A percentile compares a stretch with the other conserved stretches of the same genome.
These are phyloP conservation scores for Strix aluco DNA, from an alignment of 2,113 vertebrate genomes.

Conservation along the genomic window DNA sequence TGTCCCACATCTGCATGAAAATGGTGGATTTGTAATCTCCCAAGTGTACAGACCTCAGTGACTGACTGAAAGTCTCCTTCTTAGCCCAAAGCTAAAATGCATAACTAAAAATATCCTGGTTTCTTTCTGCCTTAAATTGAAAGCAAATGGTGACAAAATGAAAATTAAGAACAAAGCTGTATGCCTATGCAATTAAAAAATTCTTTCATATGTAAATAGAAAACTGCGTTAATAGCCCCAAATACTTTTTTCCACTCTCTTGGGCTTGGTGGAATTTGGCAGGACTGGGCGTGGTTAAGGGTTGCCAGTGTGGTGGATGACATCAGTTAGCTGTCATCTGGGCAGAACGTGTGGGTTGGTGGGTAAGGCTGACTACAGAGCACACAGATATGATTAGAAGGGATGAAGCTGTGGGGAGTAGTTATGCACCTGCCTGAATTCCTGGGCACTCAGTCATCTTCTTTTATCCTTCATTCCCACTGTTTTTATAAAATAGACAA, in stretches of 20 bases:
- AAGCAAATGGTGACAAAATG: neutral
- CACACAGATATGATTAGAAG: neutral
- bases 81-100: neutral
- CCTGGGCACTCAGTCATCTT: neutral
- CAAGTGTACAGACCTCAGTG: neutral
- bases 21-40: neutral
- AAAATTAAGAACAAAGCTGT: neutral
- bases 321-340: neutral
- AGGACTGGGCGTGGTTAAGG: neutral
- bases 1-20: neutral
- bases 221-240: neutral
- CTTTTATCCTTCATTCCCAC: neutral
- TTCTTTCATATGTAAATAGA: neutral
- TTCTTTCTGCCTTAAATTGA: neutral
- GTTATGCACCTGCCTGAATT: conserved; percentile 12
- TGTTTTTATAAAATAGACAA: neutral
- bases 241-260: neutral
- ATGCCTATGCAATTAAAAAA: neutral
- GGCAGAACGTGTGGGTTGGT: neutral
- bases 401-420: neutral
- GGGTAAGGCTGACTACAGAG: neutral
- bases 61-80: neutral
- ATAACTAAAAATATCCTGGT: neutral
- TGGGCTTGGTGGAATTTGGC: neutral
- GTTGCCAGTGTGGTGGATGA: neutral